Base-by-base conservation (phyloP, 2,113 vertebrate genomes). In the zebrafish (Danio rerio) region DNA sequence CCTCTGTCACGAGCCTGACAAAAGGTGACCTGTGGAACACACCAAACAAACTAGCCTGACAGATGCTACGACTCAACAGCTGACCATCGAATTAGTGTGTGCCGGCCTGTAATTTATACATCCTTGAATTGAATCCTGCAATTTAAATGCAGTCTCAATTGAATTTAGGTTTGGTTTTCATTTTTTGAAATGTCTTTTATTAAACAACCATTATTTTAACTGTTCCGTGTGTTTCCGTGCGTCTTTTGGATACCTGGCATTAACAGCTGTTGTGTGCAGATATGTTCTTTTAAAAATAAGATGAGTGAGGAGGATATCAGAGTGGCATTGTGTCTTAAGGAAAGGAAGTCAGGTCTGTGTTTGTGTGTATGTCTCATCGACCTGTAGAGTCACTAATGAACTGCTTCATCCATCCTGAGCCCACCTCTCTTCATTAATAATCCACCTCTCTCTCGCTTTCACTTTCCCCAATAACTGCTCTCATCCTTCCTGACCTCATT, bases 361-460 rank as follows among this genome's bases (percentile, higher is more conserved):
- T 7, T 21, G 63, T 31, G 31, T 31, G 31, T 31, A 3, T 43
- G 63, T 66, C 63, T 66, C 16, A 74, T 74, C 58, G 72, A 18
- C 21, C 5, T 18, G 15, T 6, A 1, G 11, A 50, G 43, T 62
- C 74, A 45, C 74, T 62, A 63, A 62, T 49, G 10, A 75, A 50
- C 59, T 0, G 7, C 8, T 76, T 62, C 56, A 85, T 90, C 88
- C 84, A 86, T 83, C 82, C 61, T 83, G 79, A 82, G 82, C 87
- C 76, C 70, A 47, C 10, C 7, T 75, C 31, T 73, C 65, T 86
- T 89, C 81, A 90, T 92, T 89, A 91, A 89, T 90, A 90, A 92
- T 89, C 85, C 82, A 85, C 76, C 43, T 40, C 21, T 12, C 45
- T 85, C 45, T 11, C 16, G 21, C 82, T 86, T 80, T 85, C 55